Base-by-base conservation (phyloP, 2,113 vertebrate species). In the Hydropotes inermis region DNA sequence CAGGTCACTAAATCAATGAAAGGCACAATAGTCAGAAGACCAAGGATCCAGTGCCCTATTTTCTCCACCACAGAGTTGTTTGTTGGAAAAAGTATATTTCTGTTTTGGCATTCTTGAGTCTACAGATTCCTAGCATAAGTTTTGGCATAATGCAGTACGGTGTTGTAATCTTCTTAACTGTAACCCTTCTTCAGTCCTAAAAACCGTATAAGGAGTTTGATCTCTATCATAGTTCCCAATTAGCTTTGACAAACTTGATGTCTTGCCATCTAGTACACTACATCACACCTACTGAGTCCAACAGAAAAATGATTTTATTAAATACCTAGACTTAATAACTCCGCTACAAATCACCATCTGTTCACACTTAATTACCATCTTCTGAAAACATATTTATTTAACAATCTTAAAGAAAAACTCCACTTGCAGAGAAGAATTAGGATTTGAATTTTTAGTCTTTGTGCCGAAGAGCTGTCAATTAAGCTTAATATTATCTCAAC, bases 321-420 rank as follows among this genome's bases (percentile, higher is more conserved):
- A 95, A 97, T n/a, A 74, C 21, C 43, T 47, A 91, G 91, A 91
- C 92, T 97, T 95, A 95, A 89, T 95, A 97, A 95, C 95, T 95
- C 89, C 95, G 92, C 87, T 95, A 81, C 95, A 97, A 97, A 79
- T 15, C 28, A 13, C 93, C 98, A 98, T 98, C 96, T 98, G 96
- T 97, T 98, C 97, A 87, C 89, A 97, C 96, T 97, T 96, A 97
- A 96, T 98, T 94, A 97, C 47, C 74, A 87, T 97, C 87, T 60
- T 97, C 60, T 30, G 33, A 50, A 96, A 97, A 90, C 74, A 84
- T 87, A 95, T 97, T 97, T 94, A 95, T 93, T 97, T 97, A 84
- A 97, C 87, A 96, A 39, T 94, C 94, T 97, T 93, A 96, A 97
- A 98, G 95, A 94, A 98, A 92, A 98, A 86, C 76, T 96, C 76